Conservation (phyloP, 2,888 invertebrate genomes). For the Dascillus cervinus region DNA sequence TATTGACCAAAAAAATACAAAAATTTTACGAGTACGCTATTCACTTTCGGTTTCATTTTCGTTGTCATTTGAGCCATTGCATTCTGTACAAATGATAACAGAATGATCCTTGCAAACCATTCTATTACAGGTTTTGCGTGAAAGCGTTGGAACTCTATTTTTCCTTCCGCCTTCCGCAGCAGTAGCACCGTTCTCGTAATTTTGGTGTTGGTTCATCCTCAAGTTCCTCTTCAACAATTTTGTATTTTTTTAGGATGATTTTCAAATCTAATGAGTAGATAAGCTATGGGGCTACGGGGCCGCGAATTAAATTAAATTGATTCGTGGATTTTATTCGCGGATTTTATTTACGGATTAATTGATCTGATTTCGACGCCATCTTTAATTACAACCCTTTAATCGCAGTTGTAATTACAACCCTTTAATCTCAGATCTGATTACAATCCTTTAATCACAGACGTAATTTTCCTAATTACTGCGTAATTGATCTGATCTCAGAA, state of each 20-base stretch:
- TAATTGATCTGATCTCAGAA: too few species aligned
- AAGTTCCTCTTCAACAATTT: conserved; percentile 2
- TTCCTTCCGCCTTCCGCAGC: conserved; percentile 12
- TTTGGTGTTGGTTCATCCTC: conserved; percentile 7
- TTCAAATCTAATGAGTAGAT: conserved; percentile 10
- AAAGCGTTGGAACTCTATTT: conserved; percentile 12
- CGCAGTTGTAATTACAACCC: too few species aligned
- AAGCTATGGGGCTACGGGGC: too few species aligned
- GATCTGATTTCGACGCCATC: too few species aligned
- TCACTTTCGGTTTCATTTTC: too few species aligned
- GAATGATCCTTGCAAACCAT: conserved; percentile 13
- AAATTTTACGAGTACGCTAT: neutral
- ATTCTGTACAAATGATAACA: neutral
- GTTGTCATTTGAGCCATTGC: neutral
- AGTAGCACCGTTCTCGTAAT: conserved; percentile 10
- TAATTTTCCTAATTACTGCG: too few species aligned
- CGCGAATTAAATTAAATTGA: too few species aligned
- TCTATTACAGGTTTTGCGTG: conserved; percentile 8
- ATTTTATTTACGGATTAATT: too few species aligned
- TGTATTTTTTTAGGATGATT: conserved; percentile 10
- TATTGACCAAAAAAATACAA: neutral
- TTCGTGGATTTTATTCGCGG: too few species aligned
- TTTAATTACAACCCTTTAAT: too few species aligned
- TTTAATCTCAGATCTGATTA: too few species aligned
- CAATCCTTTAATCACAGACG: too few species aligned